These are phyloP conservation scores for Taenaris catops DNA, from an alignment of 2,888 invertebrate species.

Conservation along the genomic window DNA sequence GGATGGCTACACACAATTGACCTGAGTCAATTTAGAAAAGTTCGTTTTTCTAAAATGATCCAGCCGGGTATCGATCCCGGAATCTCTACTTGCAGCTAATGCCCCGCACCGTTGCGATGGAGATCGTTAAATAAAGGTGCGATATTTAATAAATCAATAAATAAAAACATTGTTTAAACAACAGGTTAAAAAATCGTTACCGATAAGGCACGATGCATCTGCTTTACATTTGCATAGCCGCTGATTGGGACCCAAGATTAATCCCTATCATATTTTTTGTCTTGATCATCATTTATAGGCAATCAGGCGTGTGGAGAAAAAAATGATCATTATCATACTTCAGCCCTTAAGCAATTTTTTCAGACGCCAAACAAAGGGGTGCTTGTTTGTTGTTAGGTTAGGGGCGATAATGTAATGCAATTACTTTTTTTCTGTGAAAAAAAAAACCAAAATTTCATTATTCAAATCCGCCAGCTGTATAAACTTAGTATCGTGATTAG, in stretches of 20 bases:
- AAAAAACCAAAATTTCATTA: conserved; percentile 64
- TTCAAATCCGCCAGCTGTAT: conserved; percentile 76
- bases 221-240: conserved; percentile 68
- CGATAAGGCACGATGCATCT: conserved; percentile 68
- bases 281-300: conserved; percentile 71
- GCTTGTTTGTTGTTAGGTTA: conserved; percentile 75
- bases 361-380: conserved; percentile 74
- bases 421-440: conserved; percentile 63
- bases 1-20: no score
- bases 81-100: no score
- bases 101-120: no score
- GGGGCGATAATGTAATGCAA: conserved; percentile 79
- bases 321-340: conserved; percentile 74
- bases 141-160: no score
- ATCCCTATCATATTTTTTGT: conserved; percentile 73
- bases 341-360: conserved; percentile 78
- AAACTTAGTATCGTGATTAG: conserved; percentile 59
- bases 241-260: conserved; percentile 74
- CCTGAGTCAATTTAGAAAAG: no score
- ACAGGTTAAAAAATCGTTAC: conserved; percentile 45
- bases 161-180: conserved; percentile 21
- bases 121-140: no score
- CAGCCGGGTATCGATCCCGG: no score
- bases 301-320: conserved; percentile 65
- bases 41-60: no score